Base-by-base conservation (phyloP, 2,888 invertebrate species). In the Macropis europaea region DNA sequence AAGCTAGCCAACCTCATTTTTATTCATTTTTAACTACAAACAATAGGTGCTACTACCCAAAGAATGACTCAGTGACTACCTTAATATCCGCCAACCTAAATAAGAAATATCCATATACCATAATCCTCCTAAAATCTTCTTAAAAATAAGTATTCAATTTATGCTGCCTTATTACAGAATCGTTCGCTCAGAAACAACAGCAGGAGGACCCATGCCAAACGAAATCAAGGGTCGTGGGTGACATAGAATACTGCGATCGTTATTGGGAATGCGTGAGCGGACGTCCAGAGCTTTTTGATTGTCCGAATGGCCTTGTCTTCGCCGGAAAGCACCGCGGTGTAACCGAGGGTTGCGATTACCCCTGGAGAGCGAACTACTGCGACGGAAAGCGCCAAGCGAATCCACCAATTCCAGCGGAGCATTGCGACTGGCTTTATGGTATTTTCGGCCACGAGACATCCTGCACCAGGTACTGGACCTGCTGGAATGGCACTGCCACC, bases 371-470 rank as follows among this genome's bases (percentile, higher is more conserved):
- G 6, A 95, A 95, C 89, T 96, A 96, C 90, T 97, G 97, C 90
- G 96, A 96, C 89, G 92, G 94, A 86, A 93, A 96, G 92, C 95
- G 93, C 90, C 94, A 95, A 88, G 93, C 94, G 26, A 95, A 97
- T 90, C 93, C 95, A 11, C 97, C 97, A 34, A 94, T 96, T 77
- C 93, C 94, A 52, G 94, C 94, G 1, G 97, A 97, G 82, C 97
- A 97, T 87, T 97, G 97, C 85, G 97, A 96, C 89, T 97, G 97
- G 97, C 91, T 97, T 81, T 97, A 97, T 90, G 97, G 97, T 47
- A 97, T 97, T 88, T 97, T 97, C 91, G 97, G 97, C 0, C 97
- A 97, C 90, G 97, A 97, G 91, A 97, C 97, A 0, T 97, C 96
- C 0, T 97, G 97, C 91, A 97, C 97, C 3, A 92, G 97, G 50